Base-by-base conservation (phyloP, 2,113 vertebrate species). In the Phoenicopterus ruber region DNA sequence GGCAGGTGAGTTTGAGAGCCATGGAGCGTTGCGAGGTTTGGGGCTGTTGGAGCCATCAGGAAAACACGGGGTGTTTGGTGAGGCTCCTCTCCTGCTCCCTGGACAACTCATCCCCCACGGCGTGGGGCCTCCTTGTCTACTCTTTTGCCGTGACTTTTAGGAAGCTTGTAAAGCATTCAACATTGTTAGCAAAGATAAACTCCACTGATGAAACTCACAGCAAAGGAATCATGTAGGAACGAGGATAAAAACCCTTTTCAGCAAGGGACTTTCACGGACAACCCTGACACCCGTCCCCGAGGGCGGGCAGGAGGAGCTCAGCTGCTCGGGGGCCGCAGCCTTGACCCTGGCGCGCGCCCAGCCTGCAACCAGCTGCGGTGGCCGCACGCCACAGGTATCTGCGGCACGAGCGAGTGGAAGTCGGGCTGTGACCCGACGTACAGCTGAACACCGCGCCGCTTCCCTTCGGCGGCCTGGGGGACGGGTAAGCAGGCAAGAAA, bases 391-490 rank as follows among this genome's bases (percentile, higher is more conserved):
- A 90, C 96, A 96, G 97, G 96, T 96, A 93, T 96, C 96, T 44
- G 80, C 31, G 90, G 69, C 95, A 92, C 32, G 79, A 97, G 74
- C 95, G 94, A 93, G 96, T 96, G 96, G 97, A 97, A 97, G 90
- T 59, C 12, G 0, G 34, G 67, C 71, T 65, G 50, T 46, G 32
- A 61, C 66, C 86, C 42, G 24, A 11, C 14, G 3, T 6, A 2
- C 65, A 13, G 42, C 44, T n/a, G 6, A 87, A 46, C n/a, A 26
- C 28, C 9, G 1, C 79, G 70, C 44, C 5, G 5, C 55, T 20
- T 8, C 40, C 54, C 54, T 69, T 50, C 4, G 3, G 26, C 11
- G 55, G 50, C 52, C 49, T 70, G 72, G 81, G 21, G 69, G 76
- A 62, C 0, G 11, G 66, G 36, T 12, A 91, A 93, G 86, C 34